A percentile compares a stretch with the other conserved stretches of the same genome.
phyloP scores from a whole-genome alignment of 2,797 vertebrate species.

The Onychomys torridus region DNA sequence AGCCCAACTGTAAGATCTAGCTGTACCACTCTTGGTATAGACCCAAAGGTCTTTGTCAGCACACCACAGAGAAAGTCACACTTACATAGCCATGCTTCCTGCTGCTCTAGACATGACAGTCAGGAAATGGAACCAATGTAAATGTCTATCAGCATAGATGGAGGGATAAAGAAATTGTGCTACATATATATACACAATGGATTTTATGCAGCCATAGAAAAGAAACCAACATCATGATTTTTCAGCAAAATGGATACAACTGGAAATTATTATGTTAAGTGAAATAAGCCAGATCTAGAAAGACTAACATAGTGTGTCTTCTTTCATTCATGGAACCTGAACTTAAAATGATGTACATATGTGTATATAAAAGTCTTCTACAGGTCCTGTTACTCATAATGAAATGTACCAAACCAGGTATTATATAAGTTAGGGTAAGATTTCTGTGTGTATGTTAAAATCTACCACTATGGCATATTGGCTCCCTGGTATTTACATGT shows the following conservation, averaged over 20 bases:
- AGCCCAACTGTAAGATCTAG: background rate
- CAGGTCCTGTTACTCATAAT: background rate
- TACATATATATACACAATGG: background rate
- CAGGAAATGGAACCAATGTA: background rate
- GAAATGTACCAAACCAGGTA: background rate
- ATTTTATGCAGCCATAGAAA: background rate
- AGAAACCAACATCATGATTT: background rate
- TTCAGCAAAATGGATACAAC: background rate
- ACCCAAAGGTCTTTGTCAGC: background rate
- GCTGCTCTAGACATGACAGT: background rate
- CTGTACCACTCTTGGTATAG: background rate
- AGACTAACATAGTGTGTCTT: background rate
- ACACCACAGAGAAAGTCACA: background rate
- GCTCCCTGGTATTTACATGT: background rate
- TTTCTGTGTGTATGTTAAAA: conserved; percentile 4
- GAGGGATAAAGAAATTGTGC: background rate
- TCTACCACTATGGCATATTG: background rate
- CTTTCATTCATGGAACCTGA: background rate
- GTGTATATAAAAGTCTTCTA: background rate
- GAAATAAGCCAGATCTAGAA: background rate
- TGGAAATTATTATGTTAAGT: background rate
- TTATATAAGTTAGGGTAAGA: background rate
- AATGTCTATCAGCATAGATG: background rate
- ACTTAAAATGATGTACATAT: background rate
- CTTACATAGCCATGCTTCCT: background rate